Evolutionary conservation across 2,888 invertebrate species (phyloP).

Genomic region (Andrena minutula): DNA sequence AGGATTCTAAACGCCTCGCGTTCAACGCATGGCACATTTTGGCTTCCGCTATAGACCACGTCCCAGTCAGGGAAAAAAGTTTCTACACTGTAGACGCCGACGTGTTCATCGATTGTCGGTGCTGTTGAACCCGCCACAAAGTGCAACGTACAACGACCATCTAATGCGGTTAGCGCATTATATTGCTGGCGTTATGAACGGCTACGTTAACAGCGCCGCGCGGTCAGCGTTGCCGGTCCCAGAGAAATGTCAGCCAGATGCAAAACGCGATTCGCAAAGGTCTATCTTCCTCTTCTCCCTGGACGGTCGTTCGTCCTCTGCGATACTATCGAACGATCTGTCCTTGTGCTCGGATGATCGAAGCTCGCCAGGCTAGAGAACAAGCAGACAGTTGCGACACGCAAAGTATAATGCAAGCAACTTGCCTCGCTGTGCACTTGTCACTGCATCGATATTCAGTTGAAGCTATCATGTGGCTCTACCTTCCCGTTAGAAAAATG

Average conservation of each 20-base stretch:
- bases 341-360: constrained; percentile 9
- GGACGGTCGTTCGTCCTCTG: not conserved
- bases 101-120: constrained; percentile 41
- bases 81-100: not conserved
- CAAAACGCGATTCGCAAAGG: constrained; percentile 36
- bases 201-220: constrained; percentile 18
- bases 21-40: not conserved
- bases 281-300: constrained; percentile 22
- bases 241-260: constrained; percentile 45
- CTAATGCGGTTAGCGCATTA: constrained; percentile 45
- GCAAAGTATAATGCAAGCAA: not conserved
- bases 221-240: constrained; percentile 15
- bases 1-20: too few relatives aligned
- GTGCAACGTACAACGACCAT: constrained; percentile 63
- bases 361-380: not conserved
- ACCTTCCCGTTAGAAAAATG: too few relatives aligned
- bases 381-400: not conserved
- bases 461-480: not conserved
- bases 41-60: not conserved
- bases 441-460: not conserved
- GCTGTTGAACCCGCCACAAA: constrained; percentile 73
- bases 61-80: not conserved
- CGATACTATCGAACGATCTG: constrained; percentile 26
- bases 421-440: not conserved
- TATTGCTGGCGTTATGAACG: constrained; percentile 8